These are phyloP conservation scores for Leucopsar rothschildi DNA, from an alignment of 2,113 vertebrate species.

Conservation along the genomic window DNA sequence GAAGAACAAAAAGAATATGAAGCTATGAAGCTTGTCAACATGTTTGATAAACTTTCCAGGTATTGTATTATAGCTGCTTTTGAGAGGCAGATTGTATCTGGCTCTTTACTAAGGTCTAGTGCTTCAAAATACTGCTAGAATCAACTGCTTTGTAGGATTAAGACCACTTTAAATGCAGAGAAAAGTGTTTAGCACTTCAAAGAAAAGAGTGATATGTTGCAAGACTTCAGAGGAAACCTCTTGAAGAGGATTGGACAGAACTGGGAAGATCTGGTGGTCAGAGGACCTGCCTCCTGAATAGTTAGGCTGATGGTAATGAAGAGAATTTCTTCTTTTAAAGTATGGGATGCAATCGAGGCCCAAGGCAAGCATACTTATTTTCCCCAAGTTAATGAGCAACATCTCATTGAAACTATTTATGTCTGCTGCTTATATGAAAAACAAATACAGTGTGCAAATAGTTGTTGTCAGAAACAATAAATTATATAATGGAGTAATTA, in stretches of 20 bases:
- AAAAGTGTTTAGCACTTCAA: not conserved
- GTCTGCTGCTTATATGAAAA: not conserved
- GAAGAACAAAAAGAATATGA: conserved; percentile 99
- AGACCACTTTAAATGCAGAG: not conserved
- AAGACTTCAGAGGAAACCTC: not conserved
- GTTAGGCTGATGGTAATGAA: not conserved
- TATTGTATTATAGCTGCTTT: conserved; percentile 53
- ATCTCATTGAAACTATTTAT: not conserved
- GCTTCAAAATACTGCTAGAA: not conserved
- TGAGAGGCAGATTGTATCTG: not conserved
- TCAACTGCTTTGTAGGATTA: not conserved
- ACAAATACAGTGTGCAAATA: not conserved
- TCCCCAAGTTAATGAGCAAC: not conserved
- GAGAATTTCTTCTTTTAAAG: not conserved
- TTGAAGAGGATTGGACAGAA: not conserved
- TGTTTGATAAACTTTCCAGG: conserved; percentile 97
- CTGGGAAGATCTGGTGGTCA: not conserved
- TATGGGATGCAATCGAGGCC: not conserved
- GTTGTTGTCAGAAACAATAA: not conserved
- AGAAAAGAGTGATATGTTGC: not conserved
- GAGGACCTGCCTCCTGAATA: not conserved
- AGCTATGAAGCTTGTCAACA: conserved; percentile 93
- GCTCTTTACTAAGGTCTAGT: not conserved
- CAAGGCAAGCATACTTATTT: not conserved
- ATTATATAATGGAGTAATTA: not conserved